Percentiles rank a stretch among this genome's conserved stretches.
Evolutionary conservation across 2,113 vertebrate species (phyloP).

Genomic region (Gymnogyps californianus): DNA sequence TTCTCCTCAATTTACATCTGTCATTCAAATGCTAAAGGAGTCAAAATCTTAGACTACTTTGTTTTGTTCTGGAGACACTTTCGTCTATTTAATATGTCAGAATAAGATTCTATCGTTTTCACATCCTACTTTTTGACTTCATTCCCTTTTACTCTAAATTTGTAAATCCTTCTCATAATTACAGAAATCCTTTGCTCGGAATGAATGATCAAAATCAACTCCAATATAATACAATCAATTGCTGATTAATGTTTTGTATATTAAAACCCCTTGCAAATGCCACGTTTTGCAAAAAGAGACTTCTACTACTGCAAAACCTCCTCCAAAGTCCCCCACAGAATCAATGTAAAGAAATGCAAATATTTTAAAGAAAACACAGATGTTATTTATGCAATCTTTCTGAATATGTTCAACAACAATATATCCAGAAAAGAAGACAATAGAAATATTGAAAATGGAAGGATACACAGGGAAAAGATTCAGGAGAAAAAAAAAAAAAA

Average conservation of each 20-base stretch:
- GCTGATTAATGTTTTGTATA: not conserved
- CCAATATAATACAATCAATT: not conserved
- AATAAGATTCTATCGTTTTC: not conserved
- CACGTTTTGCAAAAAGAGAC: not conserved
- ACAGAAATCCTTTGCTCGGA: not conserved
- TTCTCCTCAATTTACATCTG: not conserved
- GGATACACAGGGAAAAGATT: fast-evolving
- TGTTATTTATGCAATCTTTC: not conserved
- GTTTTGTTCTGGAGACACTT: not conserved
- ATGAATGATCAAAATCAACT: not conserved
- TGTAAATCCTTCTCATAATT: not conserved
- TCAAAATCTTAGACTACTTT: not conserved
- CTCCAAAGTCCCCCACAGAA: not conserved
- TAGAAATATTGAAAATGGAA: not conserved
- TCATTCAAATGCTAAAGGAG: not conserved
- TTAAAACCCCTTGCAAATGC: not conserved
- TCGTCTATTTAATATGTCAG: not conserved
- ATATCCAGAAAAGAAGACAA: not conserved
- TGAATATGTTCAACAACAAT: not conserved
- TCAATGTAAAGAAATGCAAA: not conserved
- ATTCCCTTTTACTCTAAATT: not conserved
- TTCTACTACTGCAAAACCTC: not conserved
- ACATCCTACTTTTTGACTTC: not conserved
- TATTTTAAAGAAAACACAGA: not conserved
- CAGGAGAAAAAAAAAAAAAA: not conserved